Evolutionary conservation across 1,140 invertebrate genomes (phyloP).

Genomic region (Dreissena polymorpha): DNA sequence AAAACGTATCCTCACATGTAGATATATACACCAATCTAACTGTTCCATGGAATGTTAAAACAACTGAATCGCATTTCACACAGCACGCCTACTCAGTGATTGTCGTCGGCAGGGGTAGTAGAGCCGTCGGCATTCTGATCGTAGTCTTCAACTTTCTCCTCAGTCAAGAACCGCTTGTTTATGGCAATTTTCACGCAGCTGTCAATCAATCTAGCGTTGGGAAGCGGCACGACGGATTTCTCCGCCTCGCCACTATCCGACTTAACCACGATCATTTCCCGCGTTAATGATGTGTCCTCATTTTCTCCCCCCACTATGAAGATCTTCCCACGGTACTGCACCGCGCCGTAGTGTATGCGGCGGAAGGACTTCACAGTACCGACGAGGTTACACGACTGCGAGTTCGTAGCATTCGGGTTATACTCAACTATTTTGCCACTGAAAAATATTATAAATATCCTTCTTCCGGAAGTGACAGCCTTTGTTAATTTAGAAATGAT

Average conservation of each 20-base stretch:
- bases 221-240: slow-evolving; percentile 66
- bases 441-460: slow-evolving; percentile 71
- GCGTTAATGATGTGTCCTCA: slow-evolving; percentile 65
- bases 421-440: slow-evolving; percentile 71
- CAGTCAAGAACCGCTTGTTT: slow-evolving; percentile 67
- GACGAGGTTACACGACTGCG: slow-evolving; percentile 54
- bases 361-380: slow-evolving; percentile 70
- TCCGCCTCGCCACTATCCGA: slow-evolving; percentile 63
- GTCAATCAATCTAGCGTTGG: slow-evolving; percentile 70
- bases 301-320: slow-evolving; percentile 70
- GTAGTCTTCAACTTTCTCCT: slow-evolving; percentile 27
- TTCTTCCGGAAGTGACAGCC: slow-evolving; percentile 65
- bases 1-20: no score
- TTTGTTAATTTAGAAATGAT: slow-evolving; percentile 71
- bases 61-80: no score
- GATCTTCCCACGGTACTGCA: slow-evolving; percentile 69
- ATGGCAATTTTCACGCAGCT: slow-evolving; percentile 73
- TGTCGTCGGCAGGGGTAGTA: neutral
- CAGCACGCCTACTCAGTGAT: neutral
- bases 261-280: slow-evolving; percentile 70
- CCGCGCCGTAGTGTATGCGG: slow-evolving; percentile 71
- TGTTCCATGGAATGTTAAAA: no score
- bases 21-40: no score
- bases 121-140: neutral
- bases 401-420: slow-evolving; percentile 47